Evolutionary conservation across 1,140 invertebrate species (phyloP).

Genomic region (Pseudomyrmex gracilis): DNA sequence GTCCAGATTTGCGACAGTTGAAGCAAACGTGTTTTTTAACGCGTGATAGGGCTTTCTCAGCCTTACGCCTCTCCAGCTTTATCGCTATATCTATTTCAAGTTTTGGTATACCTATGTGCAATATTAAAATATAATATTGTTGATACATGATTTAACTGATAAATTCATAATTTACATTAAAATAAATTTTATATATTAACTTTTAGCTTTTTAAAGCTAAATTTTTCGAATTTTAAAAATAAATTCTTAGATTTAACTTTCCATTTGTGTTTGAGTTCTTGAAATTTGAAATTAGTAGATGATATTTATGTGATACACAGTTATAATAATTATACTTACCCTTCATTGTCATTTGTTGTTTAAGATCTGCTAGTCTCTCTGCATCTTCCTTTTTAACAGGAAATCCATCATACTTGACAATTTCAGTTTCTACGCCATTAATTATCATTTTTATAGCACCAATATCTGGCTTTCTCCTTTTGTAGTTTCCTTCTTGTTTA

Average conservation of each 20-base stretch:
- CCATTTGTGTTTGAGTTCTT: not conserved
- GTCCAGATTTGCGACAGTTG: slow-evolving; percentile 92
- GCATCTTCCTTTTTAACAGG: slow-evolving; percentile 90
- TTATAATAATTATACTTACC: slow-evolving; percentile 78
- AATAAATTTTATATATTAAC: too few relatives aligned
- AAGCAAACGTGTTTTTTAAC: slow-evolving; percentile 92
- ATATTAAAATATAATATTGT: slow-evolving; percentile 7
- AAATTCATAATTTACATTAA: too few relatives aligned
- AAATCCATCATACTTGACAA: slow-evolving; percentile 89
- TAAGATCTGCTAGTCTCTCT: slow-evolving; percentile 87
- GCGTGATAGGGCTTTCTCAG: slow-evolving; percentile 89
- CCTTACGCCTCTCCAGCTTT: slow-evolving; percentile 89
- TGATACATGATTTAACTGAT: too few relatives aligned
- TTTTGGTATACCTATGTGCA: slow-evolving; percentile 86
- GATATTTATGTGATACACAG: slow-evolving; percentile 4
- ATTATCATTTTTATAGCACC: slow-evolving; percentile 86
- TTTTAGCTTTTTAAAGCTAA: too few relatives aligned
- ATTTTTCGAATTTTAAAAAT: too few relatives aligned
- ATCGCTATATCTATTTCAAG: slow-evolving; percentile 88
- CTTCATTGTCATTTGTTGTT: slow-evolving; percentile 88
- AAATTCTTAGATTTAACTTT: too few relatives aligned
- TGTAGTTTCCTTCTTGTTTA: slow-evolving; percentile 71
- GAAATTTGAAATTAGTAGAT: slow-evolving; percentile 20
- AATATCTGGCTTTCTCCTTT: slow-evolving; percentile 85
- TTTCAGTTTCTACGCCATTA: slow-evolving; percentile 88